Percentiles rank a stretch among this genome's conserved stretches.
Conservation (phyloP, 2,888 invertebrate species). For the Eumacrocentrus americanus region DNA sequence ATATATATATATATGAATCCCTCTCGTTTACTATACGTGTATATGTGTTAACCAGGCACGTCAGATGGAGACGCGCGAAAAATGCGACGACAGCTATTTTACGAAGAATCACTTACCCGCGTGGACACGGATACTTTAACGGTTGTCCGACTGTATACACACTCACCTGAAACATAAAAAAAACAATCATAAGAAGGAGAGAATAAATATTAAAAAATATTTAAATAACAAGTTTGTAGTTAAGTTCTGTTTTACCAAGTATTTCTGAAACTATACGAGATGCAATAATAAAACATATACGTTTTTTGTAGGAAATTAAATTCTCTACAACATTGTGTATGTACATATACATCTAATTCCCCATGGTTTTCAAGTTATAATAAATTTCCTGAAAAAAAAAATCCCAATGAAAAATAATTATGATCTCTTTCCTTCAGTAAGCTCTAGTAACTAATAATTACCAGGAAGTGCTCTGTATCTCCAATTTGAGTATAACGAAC, state of each 20-base stretch:
- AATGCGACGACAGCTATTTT: conserved; percentile 37
- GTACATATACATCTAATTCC: conserved; percentile 26
- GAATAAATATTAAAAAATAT: neutral
- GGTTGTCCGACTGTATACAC: conserved; percentile 13
- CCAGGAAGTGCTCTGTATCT: conserved; percentile 12
- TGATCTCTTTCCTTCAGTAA: no score
- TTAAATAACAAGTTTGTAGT: conserved; percentile 6
- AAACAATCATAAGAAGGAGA: conserved; percentile 25
- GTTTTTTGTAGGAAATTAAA: no score
- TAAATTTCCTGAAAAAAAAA: neutral
- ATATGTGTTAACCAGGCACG: conserved; percentile 3
- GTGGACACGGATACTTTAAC: conserved; percentile 32
- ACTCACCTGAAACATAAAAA: conserved; percentile 39
- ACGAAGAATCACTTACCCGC: conserved; percentile 30
- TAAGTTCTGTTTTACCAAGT: no score
- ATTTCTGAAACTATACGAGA: no score
- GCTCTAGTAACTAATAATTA: conserved; percentile 21
- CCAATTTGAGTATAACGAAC: neutral
- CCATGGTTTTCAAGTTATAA: neutral
- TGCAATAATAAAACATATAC: no score
- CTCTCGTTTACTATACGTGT: conserved; percentile 3
- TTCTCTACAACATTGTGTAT: no score
- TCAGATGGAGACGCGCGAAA: conserved; percentile 29
- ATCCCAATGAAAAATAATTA: no score
- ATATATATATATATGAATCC: conserved; percentile 21